Evolutionary conservation across 2,797 vertebrate genomes (phyloP).

Genomic region (Liasis olivaceus): DNA sequence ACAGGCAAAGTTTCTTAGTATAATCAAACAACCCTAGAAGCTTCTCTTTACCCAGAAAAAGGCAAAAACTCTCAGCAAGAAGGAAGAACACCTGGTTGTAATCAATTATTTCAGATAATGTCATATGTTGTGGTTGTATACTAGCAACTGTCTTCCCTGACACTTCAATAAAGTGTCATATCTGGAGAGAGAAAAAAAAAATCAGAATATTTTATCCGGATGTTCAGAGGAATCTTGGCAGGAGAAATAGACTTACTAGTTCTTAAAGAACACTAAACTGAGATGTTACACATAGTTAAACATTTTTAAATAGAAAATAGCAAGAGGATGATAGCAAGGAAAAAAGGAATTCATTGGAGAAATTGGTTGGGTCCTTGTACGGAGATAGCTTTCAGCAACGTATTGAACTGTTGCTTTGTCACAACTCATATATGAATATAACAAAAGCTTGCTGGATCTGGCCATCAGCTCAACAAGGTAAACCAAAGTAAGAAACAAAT

Average conservation of each 20-base stretch:
- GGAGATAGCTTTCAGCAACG: neutral
- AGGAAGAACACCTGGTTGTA: neutral
- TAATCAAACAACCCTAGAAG: constrained; percentile 22
- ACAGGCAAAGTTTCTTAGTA: constrained; percentile 14
- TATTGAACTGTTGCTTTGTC: neutral
- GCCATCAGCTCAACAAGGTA: no score
- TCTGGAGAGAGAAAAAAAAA: constrained; percentile 4
- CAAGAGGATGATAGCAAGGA: neutral
- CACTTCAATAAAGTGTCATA: neutral
- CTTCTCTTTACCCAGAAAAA: neutral
- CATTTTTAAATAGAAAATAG: neutral
- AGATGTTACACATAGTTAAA: neutral
- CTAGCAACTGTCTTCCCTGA: neutral
- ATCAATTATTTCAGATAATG: neutral
- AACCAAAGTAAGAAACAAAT: neutral
- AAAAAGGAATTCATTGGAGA: neutral
- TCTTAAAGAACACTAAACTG: neutral
- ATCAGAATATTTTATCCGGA: neutral
- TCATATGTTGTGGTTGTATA: neutral
- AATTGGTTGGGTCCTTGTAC: neutral
- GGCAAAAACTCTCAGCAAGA: constrained; percentile 20
- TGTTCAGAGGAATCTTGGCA: neutral
- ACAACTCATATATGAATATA: neutral
- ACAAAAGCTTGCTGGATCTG: neutral
- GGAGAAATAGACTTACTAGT: neutral